Conservation (phyloP, 2,888 invertebrate species). For the Drosophila cracens region DNA sequence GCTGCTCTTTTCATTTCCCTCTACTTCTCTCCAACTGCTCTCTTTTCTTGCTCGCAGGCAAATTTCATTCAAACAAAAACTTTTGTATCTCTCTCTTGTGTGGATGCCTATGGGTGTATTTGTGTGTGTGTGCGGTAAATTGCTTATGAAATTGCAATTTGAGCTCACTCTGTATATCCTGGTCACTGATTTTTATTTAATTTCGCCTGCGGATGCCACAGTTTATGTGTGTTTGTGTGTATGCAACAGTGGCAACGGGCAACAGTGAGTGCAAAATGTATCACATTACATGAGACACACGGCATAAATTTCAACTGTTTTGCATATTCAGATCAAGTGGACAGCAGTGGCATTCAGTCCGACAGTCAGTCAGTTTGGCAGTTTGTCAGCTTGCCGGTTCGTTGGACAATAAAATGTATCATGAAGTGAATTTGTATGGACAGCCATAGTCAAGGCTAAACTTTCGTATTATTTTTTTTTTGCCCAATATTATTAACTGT, state of each 20-base stretch:
- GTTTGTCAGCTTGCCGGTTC: constrained; percentile 43
- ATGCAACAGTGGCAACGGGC: neutral
- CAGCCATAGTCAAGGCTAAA: constrained; percentile 42
- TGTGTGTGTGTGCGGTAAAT: constrained; percentile 68
- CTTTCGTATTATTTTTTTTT: constrained; percentile 34
- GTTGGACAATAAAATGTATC: constrained; percentile 58
- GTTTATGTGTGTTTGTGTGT: constrained; percentile 27
- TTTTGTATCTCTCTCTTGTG: constrained; percentile 45
- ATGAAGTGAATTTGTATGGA: constrained; percentile 60
- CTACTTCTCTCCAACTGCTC: neutral
- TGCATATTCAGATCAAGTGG: constrained; percentile 63
- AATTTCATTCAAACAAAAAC: constrained; percentile 65
- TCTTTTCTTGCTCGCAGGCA: constrained; percentile 47
- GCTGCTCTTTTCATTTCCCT: constrained; percentile 46
- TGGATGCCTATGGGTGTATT: constrained; percentile 4
- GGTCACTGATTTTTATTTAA: constrained; percentile 77
- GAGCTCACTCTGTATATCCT: constrained; percentile 67
- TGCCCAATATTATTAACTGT: constrained; percentile 72
- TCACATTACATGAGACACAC: constrained; percentile 72
- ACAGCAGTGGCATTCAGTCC: constrained; percentile 26
- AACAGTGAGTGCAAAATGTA: constrained; percentile 54
- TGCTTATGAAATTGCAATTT: constrained; percentile 83
- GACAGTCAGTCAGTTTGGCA: constrained; percentile 24
- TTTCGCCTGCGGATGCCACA: constrained; percentile 66
- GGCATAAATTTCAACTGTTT: constrained; percentile 70